Conservation (phyloP, 2,888 invertebrate genomes). For the Clivina fossor region DNA sequence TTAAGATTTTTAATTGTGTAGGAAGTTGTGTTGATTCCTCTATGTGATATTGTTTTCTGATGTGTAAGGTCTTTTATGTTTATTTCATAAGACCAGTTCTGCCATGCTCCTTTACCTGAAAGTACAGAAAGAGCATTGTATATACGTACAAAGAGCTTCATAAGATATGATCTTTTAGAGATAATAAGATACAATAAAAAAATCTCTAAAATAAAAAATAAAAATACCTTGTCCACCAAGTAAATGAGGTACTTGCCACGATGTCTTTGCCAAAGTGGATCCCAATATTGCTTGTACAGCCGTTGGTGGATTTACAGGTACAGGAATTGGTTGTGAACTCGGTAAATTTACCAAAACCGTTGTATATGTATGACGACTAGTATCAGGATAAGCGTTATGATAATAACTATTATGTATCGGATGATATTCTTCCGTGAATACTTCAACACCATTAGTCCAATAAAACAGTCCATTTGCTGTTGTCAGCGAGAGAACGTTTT, state of each 20-base stretch:
- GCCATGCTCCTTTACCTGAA: slow-evolving; percentile 64
- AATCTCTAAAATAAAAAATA: slow-evolving; percentile 47
- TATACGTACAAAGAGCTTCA: neutral
- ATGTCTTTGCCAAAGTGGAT: slow-evolving; percentile 71
- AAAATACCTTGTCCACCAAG: slow-evolving; percentile 72
- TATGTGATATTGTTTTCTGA: slow-evolving; percentile 51
- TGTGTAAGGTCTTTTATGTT: slow-evolving; percentile 61
- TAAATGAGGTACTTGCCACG: slow-evolving; percentile 80
- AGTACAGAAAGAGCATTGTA: neutral
- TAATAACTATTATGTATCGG: slow-evolving; percentile 68
- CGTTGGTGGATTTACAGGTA: slow-evolving; percentile 77
- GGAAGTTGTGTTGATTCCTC: slow-evolving; percentile 61
- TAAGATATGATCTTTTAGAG: too few relatives aligned
- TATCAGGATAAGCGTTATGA: slow-evolving; percentile 72
- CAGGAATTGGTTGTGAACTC: slow-evolving; percentile 75
- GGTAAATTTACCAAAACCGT: slow-evolving; percentile 61
- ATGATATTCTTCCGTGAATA: slow-evolving; percentile 79
- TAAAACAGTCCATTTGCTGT: slow-evolving; percentile 78
- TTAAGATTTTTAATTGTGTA: slow-evolving; percentile 69
- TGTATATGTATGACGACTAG: slow-evolving; percentile 48
- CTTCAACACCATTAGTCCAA: slow-evolving; percentile 80
- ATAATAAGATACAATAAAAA: neutral
- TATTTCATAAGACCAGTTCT: slow-evolving; percentile 78
- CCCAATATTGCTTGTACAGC: slow-evolving; percentile 82
- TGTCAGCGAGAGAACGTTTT: slow-evolving; percentile 73